phyloP scores from a whole-genome alignment of 2,113 vertebrate species.

The Delphinus delphis region DNA sequence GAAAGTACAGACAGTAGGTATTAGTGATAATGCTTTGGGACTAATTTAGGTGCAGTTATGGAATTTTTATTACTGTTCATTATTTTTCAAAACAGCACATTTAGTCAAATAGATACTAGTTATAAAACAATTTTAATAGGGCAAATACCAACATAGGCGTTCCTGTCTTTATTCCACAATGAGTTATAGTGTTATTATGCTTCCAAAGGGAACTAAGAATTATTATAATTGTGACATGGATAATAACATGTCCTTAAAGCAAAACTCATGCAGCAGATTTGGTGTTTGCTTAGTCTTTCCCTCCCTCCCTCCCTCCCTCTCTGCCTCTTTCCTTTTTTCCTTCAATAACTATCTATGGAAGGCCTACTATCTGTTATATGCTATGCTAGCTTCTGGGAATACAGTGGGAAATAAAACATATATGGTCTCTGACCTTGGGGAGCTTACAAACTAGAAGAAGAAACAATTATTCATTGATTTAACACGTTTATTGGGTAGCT shows the following conservation, averaged over 20 bases:
- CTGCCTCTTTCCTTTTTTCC: background rate
- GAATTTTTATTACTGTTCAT: slow-evolving; percentile 35
- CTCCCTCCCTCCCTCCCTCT: background rate
- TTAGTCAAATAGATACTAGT: background rate
- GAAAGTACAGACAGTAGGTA: background rate
- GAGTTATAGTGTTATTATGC: background rate
- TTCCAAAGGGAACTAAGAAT: background rate
- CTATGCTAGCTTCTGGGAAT: background rate
- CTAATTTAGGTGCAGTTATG: slow-evolving; percentile 4
- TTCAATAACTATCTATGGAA: background rate
- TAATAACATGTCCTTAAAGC: background rate
- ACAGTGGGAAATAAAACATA: background rate
- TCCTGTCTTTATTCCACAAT: slow-evolving; percentile 2
- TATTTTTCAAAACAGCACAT: slow-evolving; percentile 41
- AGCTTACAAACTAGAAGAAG: background rate
- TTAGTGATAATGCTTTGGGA: background rate
- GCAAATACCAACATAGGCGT: background rate
- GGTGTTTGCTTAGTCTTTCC: background rate
- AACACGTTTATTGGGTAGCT: slow-evolving; percentile 9
- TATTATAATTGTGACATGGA: background rate
- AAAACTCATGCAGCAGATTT: background rate
- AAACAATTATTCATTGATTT: background rate
- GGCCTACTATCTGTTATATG: background rate
- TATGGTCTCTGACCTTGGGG: background rate
- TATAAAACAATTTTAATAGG: slow-evolving; percentile 25